These are phyloP conservation scores for Unio pictorum DNA, from an alignment of 2,888 invertebrate genomes.

Conservation along the genomic window DNA sequence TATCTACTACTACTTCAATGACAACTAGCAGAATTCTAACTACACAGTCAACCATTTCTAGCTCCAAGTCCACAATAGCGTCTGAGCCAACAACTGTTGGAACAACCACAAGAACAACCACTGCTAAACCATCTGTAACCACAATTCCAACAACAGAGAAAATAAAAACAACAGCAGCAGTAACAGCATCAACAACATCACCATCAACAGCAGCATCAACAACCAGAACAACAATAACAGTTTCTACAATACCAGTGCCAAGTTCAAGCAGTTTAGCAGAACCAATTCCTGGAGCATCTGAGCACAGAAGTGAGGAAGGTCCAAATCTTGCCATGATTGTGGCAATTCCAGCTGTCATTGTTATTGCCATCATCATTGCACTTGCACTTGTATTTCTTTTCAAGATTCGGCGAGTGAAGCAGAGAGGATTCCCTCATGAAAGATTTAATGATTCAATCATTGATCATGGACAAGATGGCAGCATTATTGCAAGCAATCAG, in stretches of 20 bases:
- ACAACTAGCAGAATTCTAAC: not conserved
- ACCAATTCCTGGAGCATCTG: not conserved
- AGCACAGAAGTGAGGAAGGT: constrained; percentile 1
- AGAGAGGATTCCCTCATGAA: constrained; percentile 42
- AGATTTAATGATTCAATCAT: constrained; percentile 54
- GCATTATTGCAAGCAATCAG: constrained; percentile 51
- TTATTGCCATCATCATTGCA: constrained; percentile 33
- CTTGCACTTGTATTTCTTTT: constrained; percentile 26
- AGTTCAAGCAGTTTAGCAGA: not conserved
- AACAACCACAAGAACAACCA: constrained; percentile 12
- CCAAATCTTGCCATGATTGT: constrained; percentile 16
- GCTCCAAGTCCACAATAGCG: constrained; percentile 9
- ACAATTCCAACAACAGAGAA: constrained; percentile 11
- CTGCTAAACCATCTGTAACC: constrained; percentile 10
- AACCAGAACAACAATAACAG: constrained; percentile 9
- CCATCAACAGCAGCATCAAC: constrained; percentile 12
- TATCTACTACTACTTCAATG: not conserved
- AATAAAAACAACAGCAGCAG: constrained; percentile 10
- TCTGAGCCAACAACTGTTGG: constrained; percentile 10
- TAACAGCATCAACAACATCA: constrained; percentile 2
- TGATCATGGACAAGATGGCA: constrained; percentile 45
- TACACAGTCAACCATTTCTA: constrained; percentile 2
- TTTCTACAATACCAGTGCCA: constrained; percentile 7
- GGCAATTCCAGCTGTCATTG: constrained; percentile 30
- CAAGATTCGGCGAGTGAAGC: constrained; percentile 23